Conservation (phyloP, 30 jellyfish, hydroid and myxozoan genomes). For the Hydractinia symbiolongicarpus region DNA sequence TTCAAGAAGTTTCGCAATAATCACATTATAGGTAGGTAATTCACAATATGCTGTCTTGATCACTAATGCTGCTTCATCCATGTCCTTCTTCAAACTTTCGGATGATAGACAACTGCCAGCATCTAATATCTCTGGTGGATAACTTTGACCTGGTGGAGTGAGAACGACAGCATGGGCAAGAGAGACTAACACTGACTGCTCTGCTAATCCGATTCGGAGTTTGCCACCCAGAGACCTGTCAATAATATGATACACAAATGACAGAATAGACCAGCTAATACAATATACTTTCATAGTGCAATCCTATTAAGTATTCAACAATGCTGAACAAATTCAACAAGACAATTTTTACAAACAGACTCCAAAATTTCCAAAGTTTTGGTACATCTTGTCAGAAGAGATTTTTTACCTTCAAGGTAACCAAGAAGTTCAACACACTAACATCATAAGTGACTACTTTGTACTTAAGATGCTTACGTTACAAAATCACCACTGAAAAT, state of each 20-base stretch:
- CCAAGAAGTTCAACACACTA: too few relatives aligned
- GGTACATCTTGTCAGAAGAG: too few relatives aligned
- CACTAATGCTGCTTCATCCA: constrained; percentile 81
- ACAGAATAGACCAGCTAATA: background rate
- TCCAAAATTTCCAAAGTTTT: too few relatives aligned
- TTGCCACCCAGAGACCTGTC: constrained; percentile 84
- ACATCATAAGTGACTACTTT: too few relatives aligned
- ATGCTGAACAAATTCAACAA: background rate
- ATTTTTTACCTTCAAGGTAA: too few relatives aligned
- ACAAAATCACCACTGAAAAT: too few relatives aligned
- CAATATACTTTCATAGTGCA: background rate
- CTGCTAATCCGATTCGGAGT: constrained; percentile 91
- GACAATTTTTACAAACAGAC: too few relatives aligned
- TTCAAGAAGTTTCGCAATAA: constrained; percentile 55
- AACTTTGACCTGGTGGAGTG: constrained; percentile 49
- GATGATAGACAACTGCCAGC: constrained; percentile 15
- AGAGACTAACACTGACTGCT: constrained; percentile 75
- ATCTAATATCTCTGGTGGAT: constrained; percentile 41
- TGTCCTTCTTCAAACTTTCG: constrained; percentile 44
- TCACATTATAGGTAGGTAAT: constrained; percentile 73
- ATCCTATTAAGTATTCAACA: background rate
- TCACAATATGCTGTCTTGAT: constrained; percentile 95
- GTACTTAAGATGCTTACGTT: too few relatives aligned
- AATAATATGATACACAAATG: background rate
- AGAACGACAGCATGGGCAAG: constrained; percentile 78